Percentiles rank a stretch among this genome's conserved stretches.
Conservation (phyloP, 2,797 vertebrate species). For the Pogonophryne albipinna region DNA sequence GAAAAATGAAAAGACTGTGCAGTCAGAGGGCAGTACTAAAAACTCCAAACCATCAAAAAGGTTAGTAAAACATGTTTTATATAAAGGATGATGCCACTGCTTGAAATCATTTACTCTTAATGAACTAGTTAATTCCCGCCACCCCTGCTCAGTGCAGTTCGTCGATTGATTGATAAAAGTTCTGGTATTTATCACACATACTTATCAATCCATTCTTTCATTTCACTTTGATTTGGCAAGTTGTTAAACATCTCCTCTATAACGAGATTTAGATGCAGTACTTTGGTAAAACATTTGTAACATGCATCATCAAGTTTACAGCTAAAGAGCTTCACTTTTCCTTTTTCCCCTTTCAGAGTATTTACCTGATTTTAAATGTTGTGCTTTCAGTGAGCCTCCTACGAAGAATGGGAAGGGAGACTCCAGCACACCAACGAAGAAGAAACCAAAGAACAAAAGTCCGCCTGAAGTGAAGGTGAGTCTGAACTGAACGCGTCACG, state of each 20-base stretch:
- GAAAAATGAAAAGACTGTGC: constrained; percentile 27
- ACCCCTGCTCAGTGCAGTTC: no score
- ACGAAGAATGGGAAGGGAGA: constrained; percentile 54
- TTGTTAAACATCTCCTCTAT: no score
- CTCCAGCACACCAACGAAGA: constrained; percentile 22
- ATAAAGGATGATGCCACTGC: neutral
- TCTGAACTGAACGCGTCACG: neutral
- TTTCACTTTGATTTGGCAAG: no score
- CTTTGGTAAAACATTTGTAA: no score
- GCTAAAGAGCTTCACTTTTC: no score
- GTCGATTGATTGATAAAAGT: no score
- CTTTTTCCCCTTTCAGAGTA: neutral
- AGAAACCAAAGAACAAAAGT: constrained; percentile 45
- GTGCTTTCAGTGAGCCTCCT: constrained; percentile 64
- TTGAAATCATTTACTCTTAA: neutral
- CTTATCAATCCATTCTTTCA: no score
- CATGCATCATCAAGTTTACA: no score
- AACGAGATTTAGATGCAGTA: no score
- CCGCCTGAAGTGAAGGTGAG: constrained; percentile 38
- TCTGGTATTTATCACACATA: no score
- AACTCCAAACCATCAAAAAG: constrained; percentile 53
- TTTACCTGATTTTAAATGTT: constrained; percentile 6
- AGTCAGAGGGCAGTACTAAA: constrained; percentile 22
- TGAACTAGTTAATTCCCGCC: no score
- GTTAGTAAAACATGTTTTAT: constrained; percentile 34